Evolutionary conservation across 2,888 invertebrate genomes (phyloP), one percentile per base, ranked within the genome.

Genomic region (Cataglyphis altisquamis): DNA sequence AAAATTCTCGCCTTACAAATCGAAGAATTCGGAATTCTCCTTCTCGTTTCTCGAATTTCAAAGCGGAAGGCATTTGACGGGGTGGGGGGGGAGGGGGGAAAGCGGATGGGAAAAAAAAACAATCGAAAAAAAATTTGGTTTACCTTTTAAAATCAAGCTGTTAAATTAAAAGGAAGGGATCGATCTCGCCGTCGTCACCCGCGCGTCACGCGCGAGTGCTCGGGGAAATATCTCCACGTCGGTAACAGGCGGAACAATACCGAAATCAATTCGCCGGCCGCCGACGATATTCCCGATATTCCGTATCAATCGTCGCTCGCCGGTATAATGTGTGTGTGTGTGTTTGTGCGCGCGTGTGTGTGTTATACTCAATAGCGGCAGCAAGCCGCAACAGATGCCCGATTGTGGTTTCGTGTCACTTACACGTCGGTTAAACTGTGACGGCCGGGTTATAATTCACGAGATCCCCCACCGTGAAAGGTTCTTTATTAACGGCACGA

Each of bases 351-450:
- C 0, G 25, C 1, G 25, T 25, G 25, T 25, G 25, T 25, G 25
- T 25, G 25, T 25, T 32, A 32, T 5, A 78, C 41, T 78, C 78
- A 78, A 78, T 72, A 72, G 60, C 78, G 57, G 70, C 70, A 45
- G 78, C 78, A 60, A 70, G 78, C 78, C 78, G 78, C 78, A 78
- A 78, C 78, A 78, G 78, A 78, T 78, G 72, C 78, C 72, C 72
- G 78, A 78, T 78, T 78, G 78, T 78, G 78, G 78, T 78, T 45
- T 60, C 74, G 75, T 66, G 64, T 82, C 82, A 75, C 77, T 73
- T 75, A 64, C 77, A 72, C 75, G 82, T 77, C 82, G 82, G 75
- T 75, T 82, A 75, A 75, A 18, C 52, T 41, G 55, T 82, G 82
- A 82, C 82, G 77, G 55, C 32, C 62, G 52, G 64, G 77, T 75